Base-by-base conservation (phyloP, 2,113 vertebrate species). In the Chaetodon auriga region DNA sequence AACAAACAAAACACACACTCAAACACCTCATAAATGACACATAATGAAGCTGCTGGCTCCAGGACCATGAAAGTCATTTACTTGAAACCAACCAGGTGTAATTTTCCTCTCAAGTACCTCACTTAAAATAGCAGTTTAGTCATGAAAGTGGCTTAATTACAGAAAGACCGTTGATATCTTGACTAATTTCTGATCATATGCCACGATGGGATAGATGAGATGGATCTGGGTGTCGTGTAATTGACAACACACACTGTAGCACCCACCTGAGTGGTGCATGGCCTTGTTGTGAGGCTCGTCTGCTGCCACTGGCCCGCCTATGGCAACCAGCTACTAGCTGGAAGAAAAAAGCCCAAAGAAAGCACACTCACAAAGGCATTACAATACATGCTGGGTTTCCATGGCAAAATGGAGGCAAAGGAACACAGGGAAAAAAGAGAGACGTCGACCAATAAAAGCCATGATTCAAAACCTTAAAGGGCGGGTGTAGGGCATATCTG, bases 341-440 rank as follows among this genome's bases (percentile, higher is more conserved):
- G 61, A 66, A 61, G 71, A 80, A 82, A 80, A 89, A 75, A 81
- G 65, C 76, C n/a, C 58, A 85, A 83, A 84, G 68, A 90, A 90
- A 84, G 72, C 88, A 74, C 87, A 38, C 80, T 83, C 85, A 92
- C 91, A 94, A 93, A 94, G 90, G 86, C 88, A 90, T 90, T 84
- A 85, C 87, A 92, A 94, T 89, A 84, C 90, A 93, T 83, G 94
- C 91, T 91, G 90, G 92, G 92, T 94, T 94, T 93, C 93, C 94
- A 94, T 94, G 92, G 93, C 73, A 82, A 94, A 93, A 83, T 41
- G 64, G 73, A 89, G 79, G 86, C 90, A 84, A 84, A 84, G 87
- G 63, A 92, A 87, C 78, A 85, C 58, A 70, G 53, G 21, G 19
- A 36, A 55, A 69, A 69, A 41, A 35, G 63, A 46, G 25, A 81